Percentiles rank a stretch among this genome's conserved stretches.
phyloP scores from a whole-genome alignment of 2,113 vertebrate genomes.

The Puma concolor region DNA sequence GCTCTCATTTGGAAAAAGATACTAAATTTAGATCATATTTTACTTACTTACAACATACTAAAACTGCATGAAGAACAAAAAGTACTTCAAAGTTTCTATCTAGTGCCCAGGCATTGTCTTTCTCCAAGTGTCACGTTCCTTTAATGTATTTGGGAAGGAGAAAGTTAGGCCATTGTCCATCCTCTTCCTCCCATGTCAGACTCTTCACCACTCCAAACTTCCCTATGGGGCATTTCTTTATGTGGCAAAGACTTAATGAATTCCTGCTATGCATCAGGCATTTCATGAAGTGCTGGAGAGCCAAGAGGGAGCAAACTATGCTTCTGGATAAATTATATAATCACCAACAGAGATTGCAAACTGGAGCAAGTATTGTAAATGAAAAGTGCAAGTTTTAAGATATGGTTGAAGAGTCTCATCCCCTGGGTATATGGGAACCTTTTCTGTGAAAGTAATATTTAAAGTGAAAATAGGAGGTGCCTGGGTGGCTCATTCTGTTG shows the following conservation, averaged over 20 bases:
- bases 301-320: background rate
- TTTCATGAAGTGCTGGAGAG: background rate
- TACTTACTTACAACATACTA: background rate
- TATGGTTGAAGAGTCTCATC: background rate
- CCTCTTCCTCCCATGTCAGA: background rate
- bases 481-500: no score
- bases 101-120: background rate
- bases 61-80: background rate
- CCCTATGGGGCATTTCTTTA: background rate
- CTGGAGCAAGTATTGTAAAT: background rate
- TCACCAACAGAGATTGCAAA: background rate
- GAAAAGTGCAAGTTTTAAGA: background rate
- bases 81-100: background rate
- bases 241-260: background rate
- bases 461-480: background rate
- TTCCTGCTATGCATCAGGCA: background rate
- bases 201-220: background rate
- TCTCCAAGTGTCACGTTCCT: background rate
- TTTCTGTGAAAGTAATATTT: background rate
- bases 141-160: background rate
- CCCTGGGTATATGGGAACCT: background rate
- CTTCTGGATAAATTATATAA: background rate
- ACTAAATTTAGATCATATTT: constrained; percentile 41
- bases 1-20: constrained; percentile 28
- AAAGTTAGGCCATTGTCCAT: background rate